Evolutionary conservation across 2,888 invertebrate genomes (phyloP), one percentile per base, ranked within the genome.

Genomic region (Pollenia labialis): DNA sequence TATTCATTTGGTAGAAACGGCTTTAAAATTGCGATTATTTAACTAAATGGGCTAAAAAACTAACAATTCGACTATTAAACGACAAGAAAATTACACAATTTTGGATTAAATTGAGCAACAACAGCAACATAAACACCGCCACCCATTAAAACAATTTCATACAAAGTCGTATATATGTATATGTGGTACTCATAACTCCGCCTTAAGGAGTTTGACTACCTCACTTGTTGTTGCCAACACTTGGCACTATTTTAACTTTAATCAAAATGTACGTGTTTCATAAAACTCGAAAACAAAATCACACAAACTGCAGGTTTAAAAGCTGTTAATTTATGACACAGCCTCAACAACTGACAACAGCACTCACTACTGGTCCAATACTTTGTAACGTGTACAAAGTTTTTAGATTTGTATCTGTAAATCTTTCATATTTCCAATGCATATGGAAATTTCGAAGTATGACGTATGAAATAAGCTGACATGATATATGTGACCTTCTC

Each of bases 61-160:
- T 60, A 60, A 66, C 81, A 87, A 86, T 80, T 86, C 66, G 64
- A 80, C 56, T 80, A 72, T 84, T 62, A 77, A 81, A 56, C 77
- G 72, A 62, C 84, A 81, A 74, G 66, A 87, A 84, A 84, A 87
- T 87, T 84, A 69, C 84, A 87, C 68, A 87, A 87, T 84, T 87
- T 81, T 52, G 75, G 58, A 80, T 79, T 86, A 62, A 72, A 77
- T 62, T 79, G 54, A 82, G 64, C 62, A 69, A 62, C 69, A 85
- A 16, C 72, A 82, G 48, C 66, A 42, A 32, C n/a, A 16, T n/a
- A 1, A 62, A 48, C 54, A 46, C 62, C 56, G 10, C 62, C 80
- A 72, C 46, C 71, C 71, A 72, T 42, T 79, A 42, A 60, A 44
- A 64, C 11, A 18, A 0, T 9, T 18, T 32, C 18, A 50, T 54